Base-by-base conservation (phyloP, 2,888 invertebrate genomes). In the Agriopis leucophaearia region DNA sequence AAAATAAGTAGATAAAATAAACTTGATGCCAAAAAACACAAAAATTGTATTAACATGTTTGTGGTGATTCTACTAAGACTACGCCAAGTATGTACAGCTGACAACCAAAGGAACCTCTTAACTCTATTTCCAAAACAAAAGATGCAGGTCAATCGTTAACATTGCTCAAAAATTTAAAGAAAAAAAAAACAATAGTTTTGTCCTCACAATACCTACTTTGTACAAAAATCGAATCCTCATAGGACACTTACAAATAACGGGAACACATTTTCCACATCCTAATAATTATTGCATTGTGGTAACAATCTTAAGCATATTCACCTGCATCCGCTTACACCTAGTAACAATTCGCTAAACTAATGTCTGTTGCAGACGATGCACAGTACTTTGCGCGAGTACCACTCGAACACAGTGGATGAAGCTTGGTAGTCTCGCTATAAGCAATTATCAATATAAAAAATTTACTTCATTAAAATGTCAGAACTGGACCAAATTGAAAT, bases 1-100 rank as follows among this genome's bases (percentile, higher is more conserved):
- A 94, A 93, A 93, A 92, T 92, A 92, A 92, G 92, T 93, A 91
- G 90, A 92, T 93, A 92, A 94, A 93, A 94, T 93, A 91, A 92
- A 91, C 89, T 91, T 89, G 89, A 90, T 89, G 90, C 87, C 86
- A 88, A 89, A 68, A 88, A 93, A 92, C 91, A 91, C 92, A 88
- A 86, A 86, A 88, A 91, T 88, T 87, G 84, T 89, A 90, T 91
- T 88, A 90, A 91, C 89, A 88, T 86, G 81, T 82, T 82, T 84
- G 81, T 82, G 81, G 84, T 89, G 90, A 91, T 91, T 88, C 86
- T 87, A 88, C 81, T 83, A 88, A 77, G 47, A 80, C 87, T 92
- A 91, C 83, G 92, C 92, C 81, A 86, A 85, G 83, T 92, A 93
- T 93, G 84, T 93, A 93, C 93, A 93, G 92, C 91, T 79, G 84